Evolutionary conservation across 2,797 vertebrate species (phyloP), one percentile per base, ranked within the genome.

Genomic region (Sylvilagus floridanus): DNA sequence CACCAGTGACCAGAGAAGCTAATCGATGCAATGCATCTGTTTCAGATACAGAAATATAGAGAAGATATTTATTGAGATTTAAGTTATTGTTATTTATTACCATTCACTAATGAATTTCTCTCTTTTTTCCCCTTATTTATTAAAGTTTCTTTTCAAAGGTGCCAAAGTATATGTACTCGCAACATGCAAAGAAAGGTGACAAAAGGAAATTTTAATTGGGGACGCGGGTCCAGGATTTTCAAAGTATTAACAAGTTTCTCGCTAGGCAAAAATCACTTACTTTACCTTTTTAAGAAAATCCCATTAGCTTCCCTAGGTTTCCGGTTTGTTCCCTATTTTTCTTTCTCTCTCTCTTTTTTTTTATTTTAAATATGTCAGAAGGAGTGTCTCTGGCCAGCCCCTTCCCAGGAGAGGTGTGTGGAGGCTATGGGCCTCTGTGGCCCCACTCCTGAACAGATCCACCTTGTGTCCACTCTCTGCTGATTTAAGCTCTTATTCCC

Each of bases 21-120:
- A 98, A 98, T 98, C 97, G 98, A 98, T 99, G 98, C 98, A 98
- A 99, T 98, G 98, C 99, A 98, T 99, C 98, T 97, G 79, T 98
- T 97, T 98, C 98, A 98, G 98, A 99, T 98, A 98, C 98, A 97
- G 98, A 98, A 98, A 97, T 98, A 98, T 98, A 98, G 98, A 98
- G 99, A 99, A 98, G 98, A 99, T 99, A 99, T 99, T 99, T 99
- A 99, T 99, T 99, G 98, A 99, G 98, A 99, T 99, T 98, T 99
- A 99, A 99, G 98, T 99, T 99, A 99, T 99, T 99, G 97, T 99
- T 99, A 99, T 99, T 99, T 99, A 99, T 99, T 99, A 98, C 98
- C 98, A 97, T 99, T 98, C 98, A 98, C 98, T 99, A 98, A 99
- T 99, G 98, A 98, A 98, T 98, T 99, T 98, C 94, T 98, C 94